A percentile compares a stretch with the other conserved stretches of the same genome.
Evolutionary conservation across 2,888 invertebrate species (phyloP).

Genomic region (Caenorhabditis sp.): DNA sequence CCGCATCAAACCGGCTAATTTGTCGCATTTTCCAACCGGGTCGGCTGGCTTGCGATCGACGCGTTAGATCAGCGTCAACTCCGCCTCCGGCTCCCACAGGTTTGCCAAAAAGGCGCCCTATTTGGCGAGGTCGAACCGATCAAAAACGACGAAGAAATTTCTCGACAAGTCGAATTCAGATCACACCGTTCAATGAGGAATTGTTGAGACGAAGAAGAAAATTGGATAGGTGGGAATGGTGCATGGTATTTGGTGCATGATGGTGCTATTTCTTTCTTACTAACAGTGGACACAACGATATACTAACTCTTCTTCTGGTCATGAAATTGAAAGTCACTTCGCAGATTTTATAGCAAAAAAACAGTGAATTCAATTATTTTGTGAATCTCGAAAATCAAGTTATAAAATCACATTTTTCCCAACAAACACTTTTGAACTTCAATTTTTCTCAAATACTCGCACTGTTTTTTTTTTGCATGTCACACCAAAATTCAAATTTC

Average conservation of each 20-base stretch:
- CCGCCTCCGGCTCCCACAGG: neutral
- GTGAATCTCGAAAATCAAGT: too few species aligned
- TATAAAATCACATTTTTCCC: too few species aligned
- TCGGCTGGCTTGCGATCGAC: slow-evolving; percentile 21
- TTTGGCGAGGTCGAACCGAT: neutral
- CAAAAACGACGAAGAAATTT: slow-evolving; percentile 5
- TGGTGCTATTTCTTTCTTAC: too few species aligned
- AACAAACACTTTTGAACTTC: too few species aligned
- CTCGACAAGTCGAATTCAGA: slow-evolving; percentile 27
- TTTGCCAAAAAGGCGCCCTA: neutral
- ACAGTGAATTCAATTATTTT: too few species aligned
- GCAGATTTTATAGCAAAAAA: too few species aligned
- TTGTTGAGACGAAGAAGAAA: slow-evolving; percentile 25
- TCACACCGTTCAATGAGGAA: slow-evolving; percentile 30
- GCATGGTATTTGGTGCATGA: slow-evolving; percentile 4
- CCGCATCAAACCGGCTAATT: slow-evolving; percentile 27
- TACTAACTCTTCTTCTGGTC: too few species aligned
- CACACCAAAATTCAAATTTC: too few species aligned
- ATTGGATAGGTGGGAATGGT: slow-evolving; percentile 32
- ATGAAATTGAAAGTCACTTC: too few species aligned
- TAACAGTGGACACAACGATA: too few species aligned
- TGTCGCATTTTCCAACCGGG: slow-evolving; percentile 25
- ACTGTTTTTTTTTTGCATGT: neutral
- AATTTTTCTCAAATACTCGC: too few species aligned
- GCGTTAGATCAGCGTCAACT: neutral